phyloP scores from a whole-genome alignment of 2,888 invertebrate genomes.

The Tipula unca region DNA sequence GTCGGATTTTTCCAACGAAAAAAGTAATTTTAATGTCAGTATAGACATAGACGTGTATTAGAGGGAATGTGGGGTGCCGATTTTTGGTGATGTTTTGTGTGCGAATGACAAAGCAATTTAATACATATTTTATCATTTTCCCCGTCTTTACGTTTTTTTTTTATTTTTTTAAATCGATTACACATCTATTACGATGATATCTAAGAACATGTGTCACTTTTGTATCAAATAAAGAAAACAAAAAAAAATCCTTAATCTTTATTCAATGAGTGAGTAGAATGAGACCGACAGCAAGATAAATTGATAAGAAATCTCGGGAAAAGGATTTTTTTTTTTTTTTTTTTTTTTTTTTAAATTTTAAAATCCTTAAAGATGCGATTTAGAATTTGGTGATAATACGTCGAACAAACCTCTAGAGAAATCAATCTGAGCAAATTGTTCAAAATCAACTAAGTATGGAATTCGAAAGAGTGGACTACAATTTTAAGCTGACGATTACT shows the following conservation, averaged over 20 bases:
- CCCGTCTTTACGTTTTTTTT: not conserved
- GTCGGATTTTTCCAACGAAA: not conserved
- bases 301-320: constrained; percentile 8
- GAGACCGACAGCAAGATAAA: not conserved
- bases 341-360: not conserved
- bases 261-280: not conserved
- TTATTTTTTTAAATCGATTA: not conserved
- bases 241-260: constrained; percentile 14
- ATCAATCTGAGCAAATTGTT: too few relatives aligned
- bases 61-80: not conserved
- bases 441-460: too few relatives aligned
- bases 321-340: not conserved
- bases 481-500: too few relatives aligned
- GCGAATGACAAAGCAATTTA: constrained; percentile 8
- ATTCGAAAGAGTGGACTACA: too few relatives aligned
- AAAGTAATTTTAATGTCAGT: not conserved
- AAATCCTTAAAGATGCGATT: not conserved
- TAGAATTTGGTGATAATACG: not conserved
- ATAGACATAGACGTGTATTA: not conserved
- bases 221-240: not conserved
- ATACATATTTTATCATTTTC: not conserved
- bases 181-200: not conserved
- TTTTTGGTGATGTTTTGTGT: not conserved
- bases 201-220: constrained; percentile 14
- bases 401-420: not conserved